phyloP scores from a whole-genome alignment of 2,113 vertebrate genomes.

The Antigone vipio region DNA sequence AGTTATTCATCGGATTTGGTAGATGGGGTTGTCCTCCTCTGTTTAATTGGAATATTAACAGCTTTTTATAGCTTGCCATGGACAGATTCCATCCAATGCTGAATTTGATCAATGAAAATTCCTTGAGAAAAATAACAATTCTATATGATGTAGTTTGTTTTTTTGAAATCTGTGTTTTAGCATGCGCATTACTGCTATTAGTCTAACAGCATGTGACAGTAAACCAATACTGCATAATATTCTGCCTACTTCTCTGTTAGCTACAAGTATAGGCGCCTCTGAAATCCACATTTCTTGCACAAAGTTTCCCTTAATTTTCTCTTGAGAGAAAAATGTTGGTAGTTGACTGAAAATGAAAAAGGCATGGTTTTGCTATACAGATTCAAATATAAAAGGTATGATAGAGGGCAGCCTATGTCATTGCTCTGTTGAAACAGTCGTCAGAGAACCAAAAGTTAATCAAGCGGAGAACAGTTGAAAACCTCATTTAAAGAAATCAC shows the following conservation, averaged over 20 bases:
- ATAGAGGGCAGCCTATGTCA: background rate
- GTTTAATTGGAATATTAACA: background rate
- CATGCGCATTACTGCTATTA: background rate
- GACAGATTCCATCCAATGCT: background rate
- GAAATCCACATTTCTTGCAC: background rate
- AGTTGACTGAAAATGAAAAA: background rate
- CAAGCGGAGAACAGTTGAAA: conserved; percentile 39
- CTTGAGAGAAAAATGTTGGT: background rate
- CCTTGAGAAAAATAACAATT: background rate
- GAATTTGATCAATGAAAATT: background rate
- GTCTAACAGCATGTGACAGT: background rate
- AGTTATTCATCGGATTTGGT: background rate
- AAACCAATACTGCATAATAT: background rate
- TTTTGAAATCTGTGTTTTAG: background rate
- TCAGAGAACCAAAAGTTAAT: conserved; percentile 16
- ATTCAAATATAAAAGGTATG: background rate
- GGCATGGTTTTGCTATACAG: background rate
- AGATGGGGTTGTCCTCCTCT: background rate
- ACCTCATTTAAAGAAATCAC: conserved; percentile 14
- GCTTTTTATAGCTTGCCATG: background rate
- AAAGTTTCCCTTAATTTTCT: background rate
- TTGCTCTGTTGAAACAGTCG: background rate
- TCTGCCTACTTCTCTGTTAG: background rate
- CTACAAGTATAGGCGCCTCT: background rate
- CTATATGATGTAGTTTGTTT: background rate